Percentiles rank a stretch among this genome's conserved stretches.
Evolutionary conservation across 2,113 vertebrate species (phyloP).

Genomic region (Aviceda subcristata): DNA sequence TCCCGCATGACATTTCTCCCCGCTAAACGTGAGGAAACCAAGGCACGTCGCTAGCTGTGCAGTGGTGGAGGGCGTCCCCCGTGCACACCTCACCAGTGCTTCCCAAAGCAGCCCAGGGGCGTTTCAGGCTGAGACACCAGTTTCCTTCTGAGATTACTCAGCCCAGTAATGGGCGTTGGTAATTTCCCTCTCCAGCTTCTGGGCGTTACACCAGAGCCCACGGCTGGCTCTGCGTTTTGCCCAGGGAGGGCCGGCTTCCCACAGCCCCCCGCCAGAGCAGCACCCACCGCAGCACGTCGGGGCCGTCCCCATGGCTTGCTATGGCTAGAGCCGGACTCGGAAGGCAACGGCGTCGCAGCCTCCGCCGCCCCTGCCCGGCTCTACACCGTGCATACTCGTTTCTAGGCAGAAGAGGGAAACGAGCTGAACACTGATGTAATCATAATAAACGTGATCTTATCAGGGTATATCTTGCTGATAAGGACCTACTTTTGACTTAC

Average conservation of each 20-base stretch:
- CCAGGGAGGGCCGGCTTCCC: fast-evolving
- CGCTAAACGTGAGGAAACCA: fast-evolving
- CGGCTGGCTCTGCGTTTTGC: background rate
- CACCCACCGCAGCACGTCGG: fast-evolving
- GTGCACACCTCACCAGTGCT: fast-evolving
- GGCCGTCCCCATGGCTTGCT: fast-evolving
- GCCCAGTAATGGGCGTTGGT: fast-evolving
- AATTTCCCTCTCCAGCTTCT: background rate
- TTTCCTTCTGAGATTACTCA: background rate
- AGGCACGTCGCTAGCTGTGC: background rate
- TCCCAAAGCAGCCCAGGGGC: background rate
- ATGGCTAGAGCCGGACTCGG: fast-evolving
- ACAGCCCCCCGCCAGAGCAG: fast-evolving
- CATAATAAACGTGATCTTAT: background rate
- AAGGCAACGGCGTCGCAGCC: background rate
- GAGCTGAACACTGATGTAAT: background rate
- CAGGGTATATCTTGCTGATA: background rate
- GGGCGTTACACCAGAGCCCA: fast-evolving
- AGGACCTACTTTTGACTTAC: conserved; percentile 39
- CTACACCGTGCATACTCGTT: fast-evolving
- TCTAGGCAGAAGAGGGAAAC: background rate
- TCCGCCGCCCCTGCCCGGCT: fast-evolving
- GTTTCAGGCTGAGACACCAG: fast-evolving
- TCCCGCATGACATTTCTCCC: background rate
- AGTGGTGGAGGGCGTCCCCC: fast-evolving